Percentiles rank a stretch among this genome's conserved stretches.
phyloP scores from a whole-genome alignment of 2,797 vertebrate genomes.

The Dipus sagitta region DNA sequence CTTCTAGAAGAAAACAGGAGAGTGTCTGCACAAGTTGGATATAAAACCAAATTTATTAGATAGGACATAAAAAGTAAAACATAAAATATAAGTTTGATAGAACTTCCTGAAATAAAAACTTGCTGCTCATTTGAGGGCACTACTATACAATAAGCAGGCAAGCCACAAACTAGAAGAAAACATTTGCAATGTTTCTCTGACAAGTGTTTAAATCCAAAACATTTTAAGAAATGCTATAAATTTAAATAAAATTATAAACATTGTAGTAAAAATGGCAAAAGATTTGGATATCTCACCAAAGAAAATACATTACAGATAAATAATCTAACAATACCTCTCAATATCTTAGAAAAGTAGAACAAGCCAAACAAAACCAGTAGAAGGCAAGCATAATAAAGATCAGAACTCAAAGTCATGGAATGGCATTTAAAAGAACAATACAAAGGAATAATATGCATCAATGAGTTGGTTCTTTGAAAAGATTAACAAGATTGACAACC shows the following conservation, averaged over 20 bases:
- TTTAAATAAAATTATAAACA: conserved; percentile 10
- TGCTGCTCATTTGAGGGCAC: background rate
- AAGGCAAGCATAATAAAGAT: background rate
- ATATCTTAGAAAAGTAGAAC: background rate
- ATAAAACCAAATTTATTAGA: background rate
- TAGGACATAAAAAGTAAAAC: background rate
- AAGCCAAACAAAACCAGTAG: background rate
- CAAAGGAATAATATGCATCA: background rate
- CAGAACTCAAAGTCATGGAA: background rate
- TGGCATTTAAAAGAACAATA: background rate
- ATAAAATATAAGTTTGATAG: conserved; percentile 33
- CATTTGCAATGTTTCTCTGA: background rate
- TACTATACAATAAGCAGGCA: conserved; percentile 12
- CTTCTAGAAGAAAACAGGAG: background rate
- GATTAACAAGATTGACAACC: background rate
- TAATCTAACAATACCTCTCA: background rate
- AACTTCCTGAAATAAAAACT: conserved; percentile 2
- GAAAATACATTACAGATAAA: background rate
- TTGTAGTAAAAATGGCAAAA: background rate
- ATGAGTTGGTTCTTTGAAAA: background rate
- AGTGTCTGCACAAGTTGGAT: background rate
- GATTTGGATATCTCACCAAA: background rate
- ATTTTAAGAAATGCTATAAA: conserved; percentile 17
- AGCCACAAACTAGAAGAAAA: background rate
- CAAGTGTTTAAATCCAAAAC: conserved; percentile 8